Evolutionary conservation across 2,888 invertebrate species (phyloP).

Genomic region (Plebejus argus): DNA sequence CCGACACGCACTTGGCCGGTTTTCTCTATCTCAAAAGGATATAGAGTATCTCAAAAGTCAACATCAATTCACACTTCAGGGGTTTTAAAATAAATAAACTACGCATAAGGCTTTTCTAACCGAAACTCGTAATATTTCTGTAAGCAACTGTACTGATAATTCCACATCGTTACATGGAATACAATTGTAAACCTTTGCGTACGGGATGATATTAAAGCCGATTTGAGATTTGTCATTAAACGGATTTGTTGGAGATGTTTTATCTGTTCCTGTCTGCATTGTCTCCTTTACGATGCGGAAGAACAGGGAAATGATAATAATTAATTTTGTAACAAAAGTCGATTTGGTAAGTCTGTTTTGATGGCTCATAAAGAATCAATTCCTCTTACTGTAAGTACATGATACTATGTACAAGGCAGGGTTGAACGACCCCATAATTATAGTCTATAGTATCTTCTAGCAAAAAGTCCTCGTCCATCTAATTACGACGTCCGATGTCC

Average conservation of each 20-base stretch:
- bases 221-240: constrained; percentile 9
- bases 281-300: background rate
- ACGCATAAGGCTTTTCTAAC: too few species aligned
- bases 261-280: background rate
- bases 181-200: constrained; percentile 3
- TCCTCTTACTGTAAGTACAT: too few species aligned
- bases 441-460: background rate
- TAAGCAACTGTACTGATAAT: background rate
- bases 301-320: background rate
- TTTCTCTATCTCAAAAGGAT: too few species aligned
- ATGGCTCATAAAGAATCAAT: background rate
- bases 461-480: constrained; percentile 10
- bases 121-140: background rate
- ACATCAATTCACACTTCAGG: too few species aligned
- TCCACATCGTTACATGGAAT: constrained; percentile 11
- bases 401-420: too few species aligned
- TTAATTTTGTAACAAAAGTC: background rate
- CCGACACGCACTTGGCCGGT: too few species aligned
- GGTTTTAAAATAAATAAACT: too few species aligned
- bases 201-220: background rate
- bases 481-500: constrained; percentile 18
- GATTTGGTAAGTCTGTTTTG: background rate
- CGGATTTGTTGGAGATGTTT: background rate
- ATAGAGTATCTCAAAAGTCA: too few species aligned
- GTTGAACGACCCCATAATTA: too few species aligned